Evolutionary conservation across 2,797 vertebrate species (phyloP).

Genomic region (Brachymystax lenok): DNA sequence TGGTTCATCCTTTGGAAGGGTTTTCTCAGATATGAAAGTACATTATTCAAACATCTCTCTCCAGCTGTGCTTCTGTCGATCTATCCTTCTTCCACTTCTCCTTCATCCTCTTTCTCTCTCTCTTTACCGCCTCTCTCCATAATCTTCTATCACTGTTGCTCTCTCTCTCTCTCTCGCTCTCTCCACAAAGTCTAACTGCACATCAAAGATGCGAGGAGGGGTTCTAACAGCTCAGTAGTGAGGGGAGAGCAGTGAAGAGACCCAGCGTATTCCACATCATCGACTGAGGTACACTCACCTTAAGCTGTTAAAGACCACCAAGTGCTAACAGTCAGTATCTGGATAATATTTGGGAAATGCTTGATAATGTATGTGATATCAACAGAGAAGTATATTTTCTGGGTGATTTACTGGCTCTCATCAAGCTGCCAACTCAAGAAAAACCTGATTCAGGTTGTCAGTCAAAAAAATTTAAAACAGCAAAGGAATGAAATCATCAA

Average conservation of each 20-base stretch:
- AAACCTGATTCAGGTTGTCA: no score
- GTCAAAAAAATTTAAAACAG: no score
- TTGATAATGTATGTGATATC: no score
- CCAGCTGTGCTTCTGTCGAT: constrained; percentile 7
- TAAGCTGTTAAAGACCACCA: no score
- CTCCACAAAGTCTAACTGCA: constrained; percentile 48
- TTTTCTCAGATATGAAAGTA: constrained; percentile 41
- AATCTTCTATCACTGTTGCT: constrained; percentile 26
- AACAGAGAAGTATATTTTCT: no score
- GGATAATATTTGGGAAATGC: no score
- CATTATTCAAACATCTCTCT: constrained; percentile 39
- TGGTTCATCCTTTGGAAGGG: constrained; percentile 27
- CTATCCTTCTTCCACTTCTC: constrained; percentile 31
- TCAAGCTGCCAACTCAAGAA: no score
- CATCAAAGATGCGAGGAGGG: constrained; percentile 46
- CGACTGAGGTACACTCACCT: constrained; percentile 19
- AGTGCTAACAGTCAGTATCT: no score
- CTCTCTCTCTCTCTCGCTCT: no score
- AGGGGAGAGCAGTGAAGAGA: constrained; percentile 42
- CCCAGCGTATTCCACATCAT: constrained; percentile 33
- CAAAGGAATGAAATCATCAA: no score
- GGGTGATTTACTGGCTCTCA: no score
- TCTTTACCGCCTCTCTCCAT: neutral
- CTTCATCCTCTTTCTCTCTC: neutral
- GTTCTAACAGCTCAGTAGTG: constrained; percentile 41